These are phyloP conservation scores for Drosophila busckii DNA, from an alignment of 1,140 invertebrate genomes.

Conservation along the genomic window DNA sequence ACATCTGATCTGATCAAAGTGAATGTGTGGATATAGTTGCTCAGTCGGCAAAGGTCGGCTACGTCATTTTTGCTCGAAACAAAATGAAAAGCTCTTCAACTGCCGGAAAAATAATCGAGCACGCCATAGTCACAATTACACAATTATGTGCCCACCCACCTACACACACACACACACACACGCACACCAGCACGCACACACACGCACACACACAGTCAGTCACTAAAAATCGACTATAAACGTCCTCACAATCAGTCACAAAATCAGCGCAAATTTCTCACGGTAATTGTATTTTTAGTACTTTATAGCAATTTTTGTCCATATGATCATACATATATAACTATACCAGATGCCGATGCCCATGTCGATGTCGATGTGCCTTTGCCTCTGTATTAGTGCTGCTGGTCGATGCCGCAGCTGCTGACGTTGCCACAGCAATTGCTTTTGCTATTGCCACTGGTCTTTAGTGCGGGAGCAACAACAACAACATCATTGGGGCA, in stretches of 20 bases:
- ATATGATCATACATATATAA: slow-evolving; percentile 57
- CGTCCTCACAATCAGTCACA: slow-evolving; percentile 75
- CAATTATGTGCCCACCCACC: background rate
- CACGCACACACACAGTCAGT: slow-evolving; percentile 34
- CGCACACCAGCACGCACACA: too few species aligned
- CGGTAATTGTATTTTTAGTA: slow-evolving; percentile 77
- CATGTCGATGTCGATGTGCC: slow-evolving; percentile 14
- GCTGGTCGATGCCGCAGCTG: slow-evolving; percentile 3
- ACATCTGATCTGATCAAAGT: slow-evolving; percentile 63
- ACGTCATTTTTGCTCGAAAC: slow-evolving; percentile 56
- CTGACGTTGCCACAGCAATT: slow-evolving; percentile 10
- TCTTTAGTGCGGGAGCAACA: background rate
- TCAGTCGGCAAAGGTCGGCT: slow-evolving; percentile 42
- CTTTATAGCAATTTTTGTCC: slow-evolving; percentile 77
- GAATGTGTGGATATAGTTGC: slow-evolving; percentile 6
- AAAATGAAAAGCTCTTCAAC: too few species aligned
- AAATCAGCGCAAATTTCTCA: slow-evolving; percentile 73
- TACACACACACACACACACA: slow-evolving; percentile 14
- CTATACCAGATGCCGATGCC: slow-evolving; percentile 63
- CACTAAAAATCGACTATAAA: slow-evolving; percentile 76
- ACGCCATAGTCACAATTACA: slow-evolving; percentile 55
- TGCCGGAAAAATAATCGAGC: too few species aligned
- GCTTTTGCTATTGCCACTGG: background rate
- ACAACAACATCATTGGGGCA: background rate
- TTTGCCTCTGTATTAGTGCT: too few species aligned